Evolutionary conservation across 2,888 invertebrate species (phyloP).

Genomic region (Lepidonotus clava): DNA sequence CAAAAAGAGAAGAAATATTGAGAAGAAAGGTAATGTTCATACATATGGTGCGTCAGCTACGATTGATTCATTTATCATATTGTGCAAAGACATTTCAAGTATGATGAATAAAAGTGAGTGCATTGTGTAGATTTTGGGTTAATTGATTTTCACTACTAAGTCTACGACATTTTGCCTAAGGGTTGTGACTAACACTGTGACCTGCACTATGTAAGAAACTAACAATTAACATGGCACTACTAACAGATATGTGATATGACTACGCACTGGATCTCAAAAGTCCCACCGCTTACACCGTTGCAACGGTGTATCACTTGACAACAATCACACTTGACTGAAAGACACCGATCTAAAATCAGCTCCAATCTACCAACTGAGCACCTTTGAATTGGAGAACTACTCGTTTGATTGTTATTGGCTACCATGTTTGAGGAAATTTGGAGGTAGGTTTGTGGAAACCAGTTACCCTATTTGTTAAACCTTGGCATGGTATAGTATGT

Average conservation of each 20-base stretch:
- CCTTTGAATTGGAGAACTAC: slow-evolving; percentile 19
- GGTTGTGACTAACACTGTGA: not conserved
- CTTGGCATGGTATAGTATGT: no score
- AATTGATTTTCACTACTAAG: no score
- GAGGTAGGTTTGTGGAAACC: no score
- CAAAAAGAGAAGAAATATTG: not conserved
- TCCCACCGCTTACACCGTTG: no score
- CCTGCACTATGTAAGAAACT: not conserved
- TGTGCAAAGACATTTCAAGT: slow-evolving; percentile 28
- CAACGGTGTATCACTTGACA: not conserved
- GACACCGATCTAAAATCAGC: not conserved
- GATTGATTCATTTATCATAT: not conserved
- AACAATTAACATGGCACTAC: not conserved
- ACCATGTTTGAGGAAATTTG: no score
- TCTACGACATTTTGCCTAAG: no score
- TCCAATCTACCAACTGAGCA: slow-evolving; percentile 26
- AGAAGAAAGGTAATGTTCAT: not conserved
- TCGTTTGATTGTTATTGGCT: not conserved
- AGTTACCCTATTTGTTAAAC: no score
- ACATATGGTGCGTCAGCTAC: not conserved
- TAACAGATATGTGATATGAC: not conserved
- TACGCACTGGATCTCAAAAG: no score
- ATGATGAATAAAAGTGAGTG: not conserved
- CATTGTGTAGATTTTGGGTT: no score
- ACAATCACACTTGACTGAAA: slow-evolving; percentile 2